These are phyloP conservation scores for Chaetogeoica ovagalla DNA, from an alignment of 2,888 invertebrate species.

Conservation along the genomic window DNA sequence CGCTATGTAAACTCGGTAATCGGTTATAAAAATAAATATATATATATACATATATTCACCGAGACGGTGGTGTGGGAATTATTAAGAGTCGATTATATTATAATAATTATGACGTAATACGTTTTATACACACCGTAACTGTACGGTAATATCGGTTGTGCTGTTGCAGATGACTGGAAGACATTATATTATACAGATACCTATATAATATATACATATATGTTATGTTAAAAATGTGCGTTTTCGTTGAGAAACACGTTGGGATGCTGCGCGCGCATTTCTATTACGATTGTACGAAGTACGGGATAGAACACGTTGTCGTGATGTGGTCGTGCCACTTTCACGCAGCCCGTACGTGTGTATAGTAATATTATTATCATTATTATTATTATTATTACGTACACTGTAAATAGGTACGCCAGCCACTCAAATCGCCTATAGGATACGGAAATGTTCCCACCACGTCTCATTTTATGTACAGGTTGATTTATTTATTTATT, in stretches of 20 bases:
- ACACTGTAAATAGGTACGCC: too few relatives aligned
- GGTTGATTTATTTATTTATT: too few relatives aligned
- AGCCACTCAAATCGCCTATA: too few relatives aligned
- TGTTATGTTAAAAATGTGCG: background rate
- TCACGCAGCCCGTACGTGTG: background rate
- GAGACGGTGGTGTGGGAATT: too few relatives aligned
- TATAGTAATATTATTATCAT: too few relatives aligned
- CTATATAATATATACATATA: background rate
- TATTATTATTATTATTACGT: too few relatives aligned
- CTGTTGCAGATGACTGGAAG: constrained; percentile 4
- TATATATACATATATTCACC: too few relatives aligned
- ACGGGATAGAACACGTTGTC: constrained; percentile 9
- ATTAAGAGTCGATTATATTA: background rate
- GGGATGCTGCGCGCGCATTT: background rate
- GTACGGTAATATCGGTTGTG: constrained; percentile 9
- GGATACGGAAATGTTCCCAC: too few relatives aligned
- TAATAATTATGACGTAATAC: constrained; percentile 9
- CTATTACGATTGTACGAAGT: too few relatives aligned
- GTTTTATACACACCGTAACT: background rate
- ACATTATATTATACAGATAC: background rate
- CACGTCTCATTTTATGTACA: too few relatives aligned
- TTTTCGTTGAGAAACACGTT: constrained; percentile 23
- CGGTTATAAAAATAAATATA: too few relatives aligned
- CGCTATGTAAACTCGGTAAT: too few relatives aligned
- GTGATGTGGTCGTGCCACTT: constrained; percentile 50